A percentile compares a stretch with the other conserved stretches of the same genome.
Conservation (phyloP, 2,797 vertebrate species). For the Eremophila alpestris region DNA sequence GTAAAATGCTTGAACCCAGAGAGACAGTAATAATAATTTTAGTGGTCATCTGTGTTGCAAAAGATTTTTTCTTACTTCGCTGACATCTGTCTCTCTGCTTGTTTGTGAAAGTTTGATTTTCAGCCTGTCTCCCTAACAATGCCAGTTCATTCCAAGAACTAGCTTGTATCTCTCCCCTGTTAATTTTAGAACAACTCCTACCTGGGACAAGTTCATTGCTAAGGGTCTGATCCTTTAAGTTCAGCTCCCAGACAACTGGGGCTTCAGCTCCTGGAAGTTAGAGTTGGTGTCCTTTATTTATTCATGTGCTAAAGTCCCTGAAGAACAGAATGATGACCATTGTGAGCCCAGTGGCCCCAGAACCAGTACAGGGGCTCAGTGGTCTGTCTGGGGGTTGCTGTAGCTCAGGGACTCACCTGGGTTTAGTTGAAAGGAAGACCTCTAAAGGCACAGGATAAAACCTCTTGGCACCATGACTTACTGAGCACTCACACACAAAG, state of each 20-base stretch:
- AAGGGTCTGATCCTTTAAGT: neutral
- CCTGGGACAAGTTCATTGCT: accelerated
- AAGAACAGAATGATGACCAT: accelerated
- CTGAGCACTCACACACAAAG: neutral
- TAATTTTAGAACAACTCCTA: neutral
- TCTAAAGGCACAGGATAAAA: neutral
- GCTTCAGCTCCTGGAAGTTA: neutral
- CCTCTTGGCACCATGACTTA: neutral
- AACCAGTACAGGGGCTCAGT: accelerated
- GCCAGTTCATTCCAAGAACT: neutral
- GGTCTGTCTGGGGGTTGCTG: neutral
- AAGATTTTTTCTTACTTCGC: neutral
- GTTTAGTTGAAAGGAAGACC: neutral
- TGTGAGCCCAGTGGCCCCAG: neutral
- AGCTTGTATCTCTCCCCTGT: neutral
- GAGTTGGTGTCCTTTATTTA: neutral
- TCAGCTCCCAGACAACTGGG: neutral
- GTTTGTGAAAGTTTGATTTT: neutral
- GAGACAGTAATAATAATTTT: neutral
- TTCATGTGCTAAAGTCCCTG: neutral
- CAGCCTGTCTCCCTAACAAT: neutral
- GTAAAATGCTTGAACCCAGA: neutral
- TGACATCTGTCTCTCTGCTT: neutral
- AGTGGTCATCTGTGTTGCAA: neutral
- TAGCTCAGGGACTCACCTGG: neutral